phyloP scores from a whole-genome alignment of 1,140 invertebrate genomes.

The Cotesia vestalis region DNA sequence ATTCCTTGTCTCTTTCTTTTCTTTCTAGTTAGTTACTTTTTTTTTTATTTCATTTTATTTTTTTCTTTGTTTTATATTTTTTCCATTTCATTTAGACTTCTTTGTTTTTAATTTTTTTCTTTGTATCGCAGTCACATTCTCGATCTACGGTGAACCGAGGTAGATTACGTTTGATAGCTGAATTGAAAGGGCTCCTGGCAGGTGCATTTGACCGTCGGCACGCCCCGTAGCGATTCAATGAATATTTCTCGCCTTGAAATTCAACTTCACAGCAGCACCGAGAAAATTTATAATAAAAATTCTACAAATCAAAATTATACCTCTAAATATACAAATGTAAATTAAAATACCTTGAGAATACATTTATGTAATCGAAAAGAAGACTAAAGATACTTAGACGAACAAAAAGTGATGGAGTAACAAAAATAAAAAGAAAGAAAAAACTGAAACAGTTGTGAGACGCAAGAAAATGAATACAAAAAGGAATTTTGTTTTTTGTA shows the following conservation, averaged over 20 bases:
- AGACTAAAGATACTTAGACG: neutral
- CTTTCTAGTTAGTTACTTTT: conserved; percentile 5
- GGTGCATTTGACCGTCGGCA: conserved; percentile 18
- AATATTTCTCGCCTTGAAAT: conserved; percentile 3
- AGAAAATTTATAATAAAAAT: neutral
- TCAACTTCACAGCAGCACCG: too few relatives aligned
- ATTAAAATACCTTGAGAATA: too few relatives aligned
- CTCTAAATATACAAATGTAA: too few relatives aligned
- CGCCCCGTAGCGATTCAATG: conserved; percentile 10
- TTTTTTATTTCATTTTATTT: conserved; percentile 1
- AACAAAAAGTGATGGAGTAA: too few relatives aligned
- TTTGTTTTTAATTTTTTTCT: conserved; percentile 6
- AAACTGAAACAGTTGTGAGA: conserved; percentile 1
- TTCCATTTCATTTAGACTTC: neutral
- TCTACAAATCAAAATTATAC: neutral
- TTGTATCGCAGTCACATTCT: neutral
- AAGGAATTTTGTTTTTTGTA: neutral
- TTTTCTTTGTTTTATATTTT: conserved; percentile 5
- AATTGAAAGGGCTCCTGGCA: conserved; percentile 1
- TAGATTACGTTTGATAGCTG: neutral
- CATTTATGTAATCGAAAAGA: too few relatives aligned
- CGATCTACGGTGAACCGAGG: conserved; percentile 8
- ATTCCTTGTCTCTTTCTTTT: neutral
- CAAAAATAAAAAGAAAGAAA: neutral
- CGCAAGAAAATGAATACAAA: conserved; percentile 8